A percentile compares a stretch with the other conserved stretches of the same genome.
Conservation (phyloP, 2,888 invertebrate genomes). For the Entomobrya proxima region DNA sequence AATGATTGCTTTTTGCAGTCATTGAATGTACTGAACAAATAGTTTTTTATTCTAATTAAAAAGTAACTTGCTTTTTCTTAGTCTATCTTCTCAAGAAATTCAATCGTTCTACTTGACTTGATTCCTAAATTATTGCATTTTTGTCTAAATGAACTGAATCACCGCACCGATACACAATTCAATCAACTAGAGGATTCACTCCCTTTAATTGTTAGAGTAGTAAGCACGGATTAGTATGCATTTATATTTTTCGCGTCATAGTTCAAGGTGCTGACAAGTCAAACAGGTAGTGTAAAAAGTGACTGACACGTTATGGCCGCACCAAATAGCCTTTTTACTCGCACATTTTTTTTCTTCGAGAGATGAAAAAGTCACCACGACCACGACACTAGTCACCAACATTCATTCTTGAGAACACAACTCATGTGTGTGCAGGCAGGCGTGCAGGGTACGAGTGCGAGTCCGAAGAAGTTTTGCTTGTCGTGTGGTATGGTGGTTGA, state of each 20-base stretch:
- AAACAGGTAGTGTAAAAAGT: conserved; percentile 59
- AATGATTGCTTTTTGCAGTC: conserved; percentile 2
- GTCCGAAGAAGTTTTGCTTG: conserved; percentile 18
- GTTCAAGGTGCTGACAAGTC: conserved; percentile 61
- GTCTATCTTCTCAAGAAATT: no score
- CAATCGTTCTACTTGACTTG: no score
- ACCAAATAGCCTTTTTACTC: conserved; percentile 54
- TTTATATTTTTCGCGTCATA: conserved; percentile 10
- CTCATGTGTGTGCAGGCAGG: conserved; percentile 33
- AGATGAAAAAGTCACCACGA: neutral
- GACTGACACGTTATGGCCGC: conserved; percentile 60
- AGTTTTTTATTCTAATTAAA: no score
- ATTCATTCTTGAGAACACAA: neutral
- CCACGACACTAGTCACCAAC: conserved; percentile 38
- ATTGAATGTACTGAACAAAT: neutral
- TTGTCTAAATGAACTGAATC: neutral
- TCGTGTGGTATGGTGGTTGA: conserved; percentile 7
- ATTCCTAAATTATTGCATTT: no score
- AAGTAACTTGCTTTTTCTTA: no score
- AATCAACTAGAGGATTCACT: neutral
- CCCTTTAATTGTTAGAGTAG: neutral
- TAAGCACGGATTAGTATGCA: neutral
- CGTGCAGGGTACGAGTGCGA: conserved; percentile 42
- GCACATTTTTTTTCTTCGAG: neutral
- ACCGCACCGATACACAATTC: neutral